Percentiles rank a stretch among this genome's conserved stretches.
Evolutionary conservation across 2,113 vertebrate genomes (phyloP).

Genomic region (Sebastes schlegelii): DNA sequence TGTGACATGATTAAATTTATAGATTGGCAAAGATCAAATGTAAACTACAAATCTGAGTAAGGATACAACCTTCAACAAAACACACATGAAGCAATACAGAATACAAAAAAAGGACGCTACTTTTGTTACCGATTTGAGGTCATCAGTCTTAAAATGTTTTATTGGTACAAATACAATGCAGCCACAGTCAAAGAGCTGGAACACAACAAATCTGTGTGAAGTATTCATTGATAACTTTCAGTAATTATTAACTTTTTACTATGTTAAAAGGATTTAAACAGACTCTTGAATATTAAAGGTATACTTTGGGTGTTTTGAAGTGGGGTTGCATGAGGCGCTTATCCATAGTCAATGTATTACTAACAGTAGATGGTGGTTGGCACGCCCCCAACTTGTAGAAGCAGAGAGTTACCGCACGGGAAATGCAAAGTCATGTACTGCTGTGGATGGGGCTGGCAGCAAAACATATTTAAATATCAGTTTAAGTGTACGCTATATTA

Average conservation of each 20-base stretch:
- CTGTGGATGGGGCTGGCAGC: too few relatives aligned
- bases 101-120: background rate
- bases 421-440: too few relatives aligned
- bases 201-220: conserved; percentile 3
- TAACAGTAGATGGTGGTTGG: too few relatives aligned
- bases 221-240: conserved; percentile 4
- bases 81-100: background rate
- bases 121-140: conserved; percentile 1
- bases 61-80: background rate
- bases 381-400: too few relatives aligned
- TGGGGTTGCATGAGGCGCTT: too few relatives aligned
- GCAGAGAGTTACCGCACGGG: too few relatives aligned
- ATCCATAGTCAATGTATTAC: too few relatives aligned
- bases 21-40: too few relatives aligned
- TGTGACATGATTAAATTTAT: background rate
- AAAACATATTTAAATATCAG: too few relatives aligned
- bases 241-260: conserved; percentile 2
- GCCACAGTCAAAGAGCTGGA: conserved; percentile 25
- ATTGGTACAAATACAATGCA: conserved; percentile 57
- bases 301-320: too few relatives aligned
- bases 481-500: too few relatives aligned
- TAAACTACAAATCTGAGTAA: background rate
- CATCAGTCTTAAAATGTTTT: conserved; percentile 38
- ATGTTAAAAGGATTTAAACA: background rate
- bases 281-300: background rate